Percentiles rank a stretch among this genome's conserved stretches.
These are phyloP conservation scores for Poecilia latipinna DNA, from an alignment of 2,113 vertebrate genomes.

Conservation along the genomic window DNA sequence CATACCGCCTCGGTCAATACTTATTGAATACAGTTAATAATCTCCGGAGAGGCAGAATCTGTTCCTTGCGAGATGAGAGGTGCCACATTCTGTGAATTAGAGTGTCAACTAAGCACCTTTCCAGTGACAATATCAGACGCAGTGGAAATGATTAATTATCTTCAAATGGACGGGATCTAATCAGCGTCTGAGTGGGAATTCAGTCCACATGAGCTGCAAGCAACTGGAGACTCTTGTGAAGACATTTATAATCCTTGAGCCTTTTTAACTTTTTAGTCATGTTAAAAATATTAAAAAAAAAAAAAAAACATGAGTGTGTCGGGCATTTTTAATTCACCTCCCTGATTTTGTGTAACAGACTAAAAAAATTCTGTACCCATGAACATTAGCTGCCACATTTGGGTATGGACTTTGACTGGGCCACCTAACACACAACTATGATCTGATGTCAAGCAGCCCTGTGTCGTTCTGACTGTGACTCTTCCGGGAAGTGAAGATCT, in stretches of 20 bases:
- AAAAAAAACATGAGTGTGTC: not conserved
- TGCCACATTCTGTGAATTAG: slow-evolving; percentile 65
- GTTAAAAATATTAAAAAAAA: not conserved
- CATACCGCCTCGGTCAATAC: slow-evolving; percentile 40
- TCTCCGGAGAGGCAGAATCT: slow-evolving; percentile 47
- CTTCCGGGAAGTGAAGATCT: too few species aligned
- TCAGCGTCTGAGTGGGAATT: slow-evolving; percentile 56
- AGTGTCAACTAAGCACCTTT: slow-evolving; percentile 79
- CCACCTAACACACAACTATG: too few species aligned
- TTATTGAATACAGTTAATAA: slow-evolving; percentile 62
- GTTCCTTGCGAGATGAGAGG: slow-evolving; percentile 49
- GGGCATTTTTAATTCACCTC: not conserved
- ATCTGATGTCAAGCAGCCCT: too few species aligned
- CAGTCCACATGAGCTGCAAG: slow-evolving; percentile 12
- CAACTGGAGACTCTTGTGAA: not conserved
- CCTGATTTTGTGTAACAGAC: too few species aligned
- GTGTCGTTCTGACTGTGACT: too few species aligned
- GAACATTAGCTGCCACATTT: too few species aligned
- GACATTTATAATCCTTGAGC: not conserved
- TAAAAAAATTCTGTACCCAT: too few species aligned
- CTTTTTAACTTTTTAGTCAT: not conserved
- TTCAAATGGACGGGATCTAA: slow-evolving; percentile 65
- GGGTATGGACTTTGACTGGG: too few species aligned
- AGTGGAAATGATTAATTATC: slow-evolving; percentile 75
- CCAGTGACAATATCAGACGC: slow-evolving; percentile 68